phyloP scores from a whole-genome alignment of 2,888 invertebrate genomes.

The Poecilus cupreus region DNA sequence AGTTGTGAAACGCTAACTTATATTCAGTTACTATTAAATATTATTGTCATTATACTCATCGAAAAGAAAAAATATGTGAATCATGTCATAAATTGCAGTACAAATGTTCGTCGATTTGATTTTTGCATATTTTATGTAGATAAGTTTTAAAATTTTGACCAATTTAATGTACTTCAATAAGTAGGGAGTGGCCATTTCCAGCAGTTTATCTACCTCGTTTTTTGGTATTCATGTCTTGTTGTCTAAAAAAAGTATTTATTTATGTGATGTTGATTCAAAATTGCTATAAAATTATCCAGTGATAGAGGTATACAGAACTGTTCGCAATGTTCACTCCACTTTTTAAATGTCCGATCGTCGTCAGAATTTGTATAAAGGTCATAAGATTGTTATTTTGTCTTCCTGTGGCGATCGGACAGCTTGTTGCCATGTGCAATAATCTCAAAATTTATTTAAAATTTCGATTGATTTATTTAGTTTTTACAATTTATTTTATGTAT shows the following conservation, averaged over 20 bases:
- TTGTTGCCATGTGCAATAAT: conserved; percentile 59
- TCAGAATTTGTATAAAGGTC: conserved; percentile 39
- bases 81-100: conserved; percentile 59
- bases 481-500: conserved; percentile 55
- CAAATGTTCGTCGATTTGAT: conserved; percentile 56
- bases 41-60: conserved; percentile 54
- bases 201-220: neutral
- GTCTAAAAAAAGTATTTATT: conserved; percentile 37
- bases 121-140: conserved; percentile 57
- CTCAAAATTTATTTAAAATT: conserved; percentile 57
- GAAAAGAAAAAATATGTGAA: conserved; percentile 57
- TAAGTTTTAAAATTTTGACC: conserved; percentile 59
- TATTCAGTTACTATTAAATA: conserved; percentile 52
- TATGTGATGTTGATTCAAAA: conserved; percentile 41
- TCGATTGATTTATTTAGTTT: conserved; percentile 47
- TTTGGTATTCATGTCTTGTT: conserved; percentile 37
- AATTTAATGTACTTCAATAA: conserved; percentile 56
- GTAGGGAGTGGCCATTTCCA: conserved; percentile 29
- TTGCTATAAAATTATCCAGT: conserved; percentile 45
- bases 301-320: conserved; percentile 24
- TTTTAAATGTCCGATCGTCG: conserved; percentile 6
- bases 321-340: conserved; percentile 14
- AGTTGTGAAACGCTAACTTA: conserved; percentile 59
- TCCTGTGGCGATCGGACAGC: conserved; percentile 44
- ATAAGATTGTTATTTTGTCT: conserved; percentile 54